Evolutionary conservation across 2,797 vertebrate species (phyloP).

Genomic region (Sebastes oblongus): DNA sequence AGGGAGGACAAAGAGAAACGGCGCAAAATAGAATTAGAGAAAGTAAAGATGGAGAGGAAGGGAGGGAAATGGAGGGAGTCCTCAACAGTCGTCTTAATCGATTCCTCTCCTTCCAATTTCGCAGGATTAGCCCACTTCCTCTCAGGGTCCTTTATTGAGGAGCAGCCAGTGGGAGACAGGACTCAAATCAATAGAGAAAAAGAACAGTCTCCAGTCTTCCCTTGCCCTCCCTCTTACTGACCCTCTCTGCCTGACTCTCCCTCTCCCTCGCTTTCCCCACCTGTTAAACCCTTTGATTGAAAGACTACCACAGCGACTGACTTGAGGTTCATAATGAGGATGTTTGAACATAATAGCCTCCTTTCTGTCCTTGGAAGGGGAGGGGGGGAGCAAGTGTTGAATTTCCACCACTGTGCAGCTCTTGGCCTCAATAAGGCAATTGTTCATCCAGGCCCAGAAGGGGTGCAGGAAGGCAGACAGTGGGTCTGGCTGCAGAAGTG

Average conservation of each 20-base stretch:
- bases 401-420: slow-evolving; percentile 73
- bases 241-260: slow-evolving; percentile 47
- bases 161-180: slow-evolving; percentile 75
- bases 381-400: slow-evolving; percentile 62
- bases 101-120: slow-evolving; percentile 79
- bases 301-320: slow-evolving; percentile 68
- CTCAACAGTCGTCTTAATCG: slow-evolving; percentile 77
- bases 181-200: slow-evolving; percentile 81
- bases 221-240: slow-evolving; percentile 55
- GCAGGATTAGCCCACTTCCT: slow-evolving; percentile 82
- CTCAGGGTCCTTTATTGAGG: slow-evolving; percentile 71
- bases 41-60: slow-evolving; percentile 58
- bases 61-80: slow-evolving; percentile 62
- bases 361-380: slow-evolving; percentile 67
- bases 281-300: slow-evolving; percentile 80
- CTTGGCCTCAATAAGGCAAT: slow-evolving; percentile 73
- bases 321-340: slow-evolving; percentile 78
- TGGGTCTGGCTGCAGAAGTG: slow-evolving; percentile 59
- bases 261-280: slow-evolving; percentile 57
- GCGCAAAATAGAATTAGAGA: slow-evolving; percentile 65
- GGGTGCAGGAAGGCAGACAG: slow-evolving; percentile 62
- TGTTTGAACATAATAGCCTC: slow-evolving; percentile 79
- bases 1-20: slow-evolving; percentile 32
- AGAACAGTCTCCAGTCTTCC: slow-evolving; percentile 75
- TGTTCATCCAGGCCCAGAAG: slow-evolving; percentile 67